Evolutionary conservation across 2,113 vertebrate species (phyloP).

Genomic region (Sander vitreus): DNA sequence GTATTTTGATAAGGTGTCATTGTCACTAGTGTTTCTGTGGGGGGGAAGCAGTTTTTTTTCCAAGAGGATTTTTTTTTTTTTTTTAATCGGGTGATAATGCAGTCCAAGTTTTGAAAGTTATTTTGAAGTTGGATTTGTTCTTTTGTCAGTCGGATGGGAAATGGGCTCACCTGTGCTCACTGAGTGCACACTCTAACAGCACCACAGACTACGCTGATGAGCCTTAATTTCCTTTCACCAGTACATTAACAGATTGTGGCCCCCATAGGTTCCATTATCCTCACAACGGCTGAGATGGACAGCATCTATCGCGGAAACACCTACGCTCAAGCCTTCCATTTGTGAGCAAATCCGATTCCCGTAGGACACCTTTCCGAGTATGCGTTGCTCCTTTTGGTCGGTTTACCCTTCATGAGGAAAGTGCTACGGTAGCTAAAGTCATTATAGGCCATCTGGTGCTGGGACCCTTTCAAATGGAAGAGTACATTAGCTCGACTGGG

Average conservation of each 20-base stretch:
- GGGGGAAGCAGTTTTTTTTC: not conserved
- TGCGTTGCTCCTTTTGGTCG: conserved; percentile 31
- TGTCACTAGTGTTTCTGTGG: not conserved
- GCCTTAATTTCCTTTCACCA: conserved; percentile 37
- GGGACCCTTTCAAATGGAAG: conserved; percentile 26
- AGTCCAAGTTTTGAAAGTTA: not conserved
- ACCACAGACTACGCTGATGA: conserved; percentile 17
- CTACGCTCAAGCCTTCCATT: conserved; percentile 49
- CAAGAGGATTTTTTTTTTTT: not conserved
- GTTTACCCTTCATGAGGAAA: conserved; percentile 36
- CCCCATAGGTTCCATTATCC: conserved; percentile 64
- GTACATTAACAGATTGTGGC: conserved; percentile 57
- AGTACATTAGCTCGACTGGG: conserved; percentile 33
- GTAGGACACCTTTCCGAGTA: conserved; percentile 23
- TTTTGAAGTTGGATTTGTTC: not conserved
- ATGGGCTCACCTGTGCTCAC: conserved; percentile 21
- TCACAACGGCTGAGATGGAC: conserved; percentile 5
- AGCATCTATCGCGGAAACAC: conserved; percentile 25
- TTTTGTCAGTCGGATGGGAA: not conserved
- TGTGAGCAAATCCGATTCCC: conserved; percentile 39
- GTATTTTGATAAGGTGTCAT: not conserved
- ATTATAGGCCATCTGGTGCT: conserved; percentile 18
- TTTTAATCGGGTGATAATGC: not conserved
- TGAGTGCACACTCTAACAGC: conserved; percentile 33
- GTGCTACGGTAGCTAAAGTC: conserved; percentile 32